Base-by-base conservation (phyloP, 2,797 vertebrate genomes). In the Sebastolobus alascanus region DNA sequence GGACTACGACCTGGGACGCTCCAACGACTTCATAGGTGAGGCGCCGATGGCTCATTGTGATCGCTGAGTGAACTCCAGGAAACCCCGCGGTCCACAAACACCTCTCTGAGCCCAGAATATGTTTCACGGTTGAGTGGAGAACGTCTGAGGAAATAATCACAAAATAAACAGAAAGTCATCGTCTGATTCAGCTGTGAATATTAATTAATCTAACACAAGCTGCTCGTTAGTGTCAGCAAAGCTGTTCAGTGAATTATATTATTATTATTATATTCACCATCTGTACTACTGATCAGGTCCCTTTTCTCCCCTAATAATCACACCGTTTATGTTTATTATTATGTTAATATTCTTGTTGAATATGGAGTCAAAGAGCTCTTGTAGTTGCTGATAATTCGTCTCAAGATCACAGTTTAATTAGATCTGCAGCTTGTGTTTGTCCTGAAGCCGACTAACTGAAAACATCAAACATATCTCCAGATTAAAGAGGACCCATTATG, bases 1-100 rank as follows among this genome's bases (percentile, higher is more conserved):
- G 97, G 97, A 97, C 92, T 97, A 97, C 18, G 96, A 97, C 91
- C 92, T 97, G 37, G 97, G 97, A 25, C 96, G 96, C 86, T 97
- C 96, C 87, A 97, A 97, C 0, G 96, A 97, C 91, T 97, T 97
- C 94, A 97, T 97, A 4, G 97, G 97, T 97, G 88, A 96, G 96
- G 91, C 89, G 4, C 8, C 1, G 40, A 14, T 6, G 40, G 40
- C 40, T 43, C 13, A 12, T 13, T 43, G 40, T 43, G 40, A 43
- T 14, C 40, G 5, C 40, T 43, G 40, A 43, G 40, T 13, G 40
- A 43, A 43, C 40, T 12, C 12, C 38, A 40, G 38, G 38, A 40
- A 40, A 40, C 38, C 38, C 38, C 13, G 38, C 38, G 2, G 27
- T 20, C 11, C 25, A 14, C 20, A n/a, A n/a, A 13, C 31, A 16